Evolutionary conservation across 2,113 vertebrate species (phyloP), one percentile per base, ranked within the genome.

Genomic region (Myxocyprinus asiaticus): DNA sequence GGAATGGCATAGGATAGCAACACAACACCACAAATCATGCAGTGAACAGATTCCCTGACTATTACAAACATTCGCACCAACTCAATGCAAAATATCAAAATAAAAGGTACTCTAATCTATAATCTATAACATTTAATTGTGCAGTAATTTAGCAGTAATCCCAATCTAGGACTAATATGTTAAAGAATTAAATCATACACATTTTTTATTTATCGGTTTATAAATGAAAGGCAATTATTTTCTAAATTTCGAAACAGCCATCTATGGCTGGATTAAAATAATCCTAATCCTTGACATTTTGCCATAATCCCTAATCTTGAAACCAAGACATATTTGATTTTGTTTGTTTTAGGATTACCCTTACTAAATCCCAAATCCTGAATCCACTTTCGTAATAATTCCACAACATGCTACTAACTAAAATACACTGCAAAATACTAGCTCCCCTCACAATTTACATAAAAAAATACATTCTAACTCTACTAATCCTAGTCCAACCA

Each of bases 11-110:
- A 81, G 78, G 81, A 71, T 50, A 67, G 64, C 61, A 63, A 55
- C 61, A 81, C 82, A 79, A 59, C 33, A 56, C 67, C 79, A 87
- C 79, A 70, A 80, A 79, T 78, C 86, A 90, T 89, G 89, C 83
- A 85, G 76, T 48, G 68, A 84, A 53, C 48, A 47, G 4, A 10
- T 43, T 9, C 59, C 8, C 14, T 10, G 10, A 9, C 9, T 12
- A 56, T 6, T n/a, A 62, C 67, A 71, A 50, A 51, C 58, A 70
- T 53, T 22, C 67, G 15, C 9, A 15, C 4, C n/a, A 8, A 51
- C 42, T 50, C 7, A 2, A 9, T 22, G 4, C 61, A 8, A 33
- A 33, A 33, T 33, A 33, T 33, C 22, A 33, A 33, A 33, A 33
- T 33, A 33, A 33, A 33, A 33, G 22, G 3, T 15, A 4, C 48